Evolutionary conservation across 53 echinoderm and acorn worm genomes (phyloP).

Genomic region (Echinometra lucunter): DNA sequence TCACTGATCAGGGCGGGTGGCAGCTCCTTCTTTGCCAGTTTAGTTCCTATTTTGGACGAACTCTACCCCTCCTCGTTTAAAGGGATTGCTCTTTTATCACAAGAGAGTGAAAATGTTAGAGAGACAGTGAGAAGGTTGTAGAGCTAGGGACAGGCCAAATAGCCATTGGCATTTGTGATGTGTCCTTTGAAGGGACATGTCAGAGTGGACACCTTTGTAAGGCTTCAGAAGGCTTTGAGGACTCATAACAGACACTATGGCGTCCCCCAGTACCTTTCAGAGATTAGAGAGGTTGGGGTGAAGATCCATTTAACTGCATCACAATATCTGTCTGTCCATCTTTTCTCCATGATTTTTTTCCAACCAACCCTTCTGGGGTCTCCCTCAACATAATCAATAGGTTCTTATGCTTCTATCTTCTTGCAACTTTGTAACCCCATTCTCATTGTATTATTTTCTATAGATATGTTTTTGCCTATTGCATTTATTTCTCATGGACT

Average conservation of each 20-base stretch:
- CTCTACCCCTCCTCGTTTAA: constrained; percentile 29
- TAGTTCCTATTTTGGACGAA: neutral
- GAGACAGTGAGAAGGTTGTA: neutral
- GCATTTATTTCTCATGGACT: too few relatives aligned
- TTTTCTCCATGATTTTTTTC: neutral
- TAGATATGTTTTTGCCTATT: too few relatives aligned
- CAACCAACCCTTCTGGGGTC: neutral
- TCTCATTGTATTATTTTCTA: neutral
- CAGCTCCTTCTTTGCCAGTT: constrained; percentile 13
- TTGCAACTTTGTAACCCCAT: neutral
- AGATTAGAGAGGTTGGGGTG: constrained; percentile 68
- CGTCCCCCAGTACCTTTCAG: constrained; percentile 60
- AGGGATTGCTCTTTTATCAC: constrained; percentile 67
- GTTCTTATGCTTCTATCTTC: neutral
- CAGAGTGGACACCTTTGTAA: constrained; percentile 66
- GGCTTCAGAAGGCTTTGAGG: constrained; percentile 55
- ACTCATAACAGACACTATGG: constrained; percentile 65
- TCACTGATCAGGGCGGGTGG: constrained; percentile 34
- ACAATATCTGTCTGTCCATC: constrained; percentile 60
- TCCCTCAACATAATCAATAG: neutral
- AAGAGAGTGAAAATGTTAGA: neutral
- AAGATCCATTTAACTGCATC: constrained; percentile 62
- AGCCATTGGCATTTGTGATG: constrained; percentile 73
- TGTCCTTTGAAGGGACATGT: constrained; percentile 56
- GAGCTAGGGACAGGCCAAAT: constrained; percentile 67